These are phyloP conservation scores for Hoplodrina blanda DNA, from an alignment of 2,888 invertebrate genomes.

Conservation along the genomic window DNA sequence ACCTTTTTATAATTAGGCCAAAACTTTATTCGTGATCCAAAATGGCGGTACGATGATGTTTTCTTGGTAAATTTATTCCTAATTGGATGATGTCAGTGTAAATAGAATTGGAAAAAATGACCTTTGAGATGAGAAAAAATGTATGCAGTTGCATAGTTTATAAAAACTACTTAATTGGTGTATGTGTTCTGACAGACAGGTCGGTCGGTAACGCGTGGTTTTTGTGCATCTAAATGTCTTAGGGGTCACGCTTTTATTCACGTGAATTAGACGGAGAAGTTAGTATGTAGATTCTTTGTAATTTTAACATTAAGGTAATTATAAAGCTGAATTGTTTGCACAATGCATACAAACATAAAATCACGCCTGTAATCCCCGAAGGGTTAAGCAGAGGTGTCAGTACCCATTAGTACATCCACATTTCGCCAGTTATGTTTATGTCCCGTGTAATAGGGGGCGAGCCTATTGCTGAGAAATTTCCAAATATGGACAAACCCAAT, in stretches of 20 bases:
- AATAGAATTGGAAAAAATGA: conserved; percentile 59
- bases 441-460: too few relatives aligned
- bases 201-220: conserved; percentile 42
- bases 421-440: too few relatives aligned
- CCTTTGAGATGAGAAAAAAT: conserved; percentile 48
- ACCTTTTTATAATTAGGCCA: conserved; percentile 82
- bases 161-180: conserved; percentile 61
- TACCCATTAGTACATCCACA: too few relatives aligned
- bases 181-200: conserved; percentile 46
- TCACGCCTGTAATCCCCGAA: too few relatives aligned
- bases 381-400: too few relatives aligned
- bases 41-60: conserved; percentile 60
- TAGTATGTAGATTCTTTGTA: too few relatives aligned
- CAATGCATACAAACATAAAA: too few relatives aligned
- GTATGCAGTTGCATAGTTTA: conserved; percentile 56
- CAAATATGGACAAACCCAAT: too few relatives aligned
- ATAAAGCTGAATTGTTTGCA: too few relatives aligned
- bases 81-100: conserved; percentile 83
- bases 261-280: conserved; percentile 1
- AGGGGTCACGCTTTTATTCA: conserved; percentile 24
- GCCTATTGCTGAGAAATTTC: too few relatives aligned
- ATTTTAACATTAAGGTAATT: too few relatives aligned
- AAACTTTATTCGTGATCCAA: conserved; percentile 71
- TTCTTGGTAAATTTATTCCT: conserved; percentile 77
- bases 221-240: conserved; percentile 35